Base-by-base conservation (phyloP, 2,113 vertebrate species). In the Epinephelus moara region DNA sequence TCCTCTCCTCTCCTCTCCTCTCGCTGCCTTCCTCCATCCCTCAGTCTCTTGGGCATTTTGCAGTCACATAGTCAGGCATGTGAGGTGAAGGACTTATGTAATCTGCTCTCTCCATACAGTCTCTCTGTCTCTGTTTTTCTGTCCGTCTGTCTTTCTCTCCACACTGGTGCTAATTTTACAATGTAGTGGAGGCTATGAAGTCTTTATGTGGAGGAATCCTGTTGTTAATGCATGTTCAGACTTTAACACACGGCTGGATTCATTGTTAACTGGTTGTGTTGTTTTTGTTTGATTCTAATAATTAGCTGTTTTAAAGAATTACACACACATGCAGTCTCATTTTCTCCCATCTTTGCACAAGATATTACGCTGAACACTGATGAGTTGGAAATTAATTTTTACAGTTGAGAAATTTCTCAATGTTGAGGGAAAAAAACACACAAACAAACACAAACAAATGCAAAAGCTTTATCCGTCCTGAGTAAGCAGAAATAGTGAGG, bases 61-160 rank as follows among this genome's bases (percentile, higher is more conserved):
- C 84, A 92, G 93, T 95, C 95, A 95, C 93, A 94, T 80, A 93
- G 91, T 89, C 88, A 91, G 80, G 91, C 92, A 95, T 91, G 93
- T 94, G 94, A 95, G 92, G 93, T 94, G 88, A 93, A 91, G 69
- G 68, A 90, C 81, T 95, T 95, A 95, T 90, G 88, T 95, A 95
- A 95, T 89, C 84, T 86, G 80, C 84, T 83, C 75, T 84, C 81
- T 83, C 67, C 64, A 53, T 78, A 86, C 47, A 82, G 62, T 84
- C 80, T 75, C 75, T 77, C 75, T 13, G 17, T 85, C 61, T 33
- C 10, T 53, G 3, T 37, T 37, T 56, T 15, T 40, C 27, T n/a
- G 19, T 70, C 30, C 72, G 74, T 61, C 80, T 79, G 45, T 82
- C 55, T 33, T 62, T 86, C 45, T 80, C 68, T 88, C 72, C 57